Percentiles rank a stretch among this genome's conserved stretches.
phyloP scores from a whole-genome alignment of 2,888 invertebrate genomes.

The Agrenia bidenticulata region DNA sequence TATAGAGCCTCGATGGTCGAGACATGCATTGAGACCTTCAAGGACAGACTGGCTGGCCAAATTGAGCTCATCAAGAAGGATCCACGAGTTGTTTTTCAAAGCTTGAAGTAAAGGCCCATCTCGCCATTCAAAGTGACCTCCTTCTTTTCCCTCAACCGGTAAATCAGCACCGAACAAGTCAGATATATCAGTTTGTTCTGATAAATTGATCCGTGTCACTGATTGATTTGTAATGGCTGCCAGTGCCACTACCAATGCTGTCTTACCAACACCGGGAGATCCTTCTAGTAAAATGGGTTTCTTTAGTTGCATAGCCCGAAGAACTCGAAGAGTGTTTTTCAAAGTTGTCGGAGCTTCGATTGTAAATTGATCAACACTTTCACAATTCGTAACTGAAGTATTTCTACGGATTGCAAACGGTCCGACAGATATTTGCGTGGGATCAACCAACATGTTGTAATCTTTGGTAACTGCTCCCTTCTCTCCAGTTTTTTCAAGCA shows the following conservation, averaged over 20 bases:
- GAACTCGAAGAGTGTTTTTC: slow-evolving; percentile 76
- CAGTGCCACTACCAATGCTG: slow-evolving; percentile 72
- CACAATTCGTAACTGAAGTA: background rate
- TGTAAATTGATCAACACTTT: slow-evolving; percentile 60
- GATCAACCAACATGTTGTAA: background rate
- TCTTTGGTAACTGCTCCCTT: background rate
- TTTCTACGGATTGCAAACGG: slow-evolving; percentile 36
- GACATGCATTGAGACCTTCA: slow-evolving; percentile 96
- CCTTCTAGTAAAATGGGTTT: slow-evolving; percentile 93
- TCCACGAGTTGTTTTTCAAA: slow-evolving; percentile 90
- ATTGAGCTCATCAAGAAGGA: slow-evolving; percentile 93
- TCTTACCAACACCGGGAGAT: slow-evolving; percentile 98
- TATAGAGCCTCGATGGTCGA: slow-evolving; percentile 95
- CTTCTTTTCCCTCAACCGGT: slow-evolving; percentile 81
- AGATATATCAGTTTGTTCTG: slow-evolving; percentile 96
- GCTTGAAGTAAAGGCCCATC: slow-evolving; percentile 95
- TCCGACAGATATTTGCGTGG: slow-evolving; percentile 13
- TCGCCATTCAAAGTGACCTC: slow-evolving; percentile 90
- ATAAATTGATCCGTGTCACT: slow-evolving; percentile 81
- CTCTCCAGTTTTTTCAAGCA: background rate
- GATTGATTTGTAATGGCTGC: slow-evolving; percentile 38
- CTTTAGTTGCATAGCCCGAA: slow-evolving; percentile 80
- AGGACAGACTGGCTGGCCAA: slow-evolving; percentile 96
- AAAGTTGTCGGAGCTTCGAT: slow-evolving; percentile 78
- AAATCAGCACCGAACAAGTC: slow-evolving; percentile 98